Percentiles rank a stretch among this genome's conserved stretches.
Conservation (phyloP, 2,113 vertebrate species). For the Callocephalon fimbriatum region DNA sequence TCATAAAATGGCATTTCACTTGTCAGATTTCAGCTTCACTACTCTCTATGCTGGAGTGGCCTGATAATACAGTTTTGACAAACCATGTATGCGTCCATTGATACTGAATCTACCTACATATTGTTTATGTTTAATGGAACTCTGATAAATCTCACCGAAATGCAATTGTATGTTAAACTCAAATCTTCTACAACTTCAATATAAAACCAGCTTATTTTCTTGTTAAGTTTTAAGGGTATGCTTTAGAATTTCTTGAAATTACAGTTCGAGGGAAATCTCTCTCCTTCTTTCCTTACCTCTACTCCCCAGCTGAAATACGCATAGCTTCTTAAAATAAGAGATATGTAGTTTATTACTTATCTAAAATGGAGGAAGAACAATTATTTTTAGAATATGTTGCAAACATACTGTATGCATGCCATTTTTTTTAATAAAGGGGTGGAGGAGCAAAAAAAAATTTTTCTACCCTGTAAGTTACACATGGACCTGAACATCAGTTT, state of each 20-base stretch:
- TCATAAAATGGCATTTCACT: background rate
- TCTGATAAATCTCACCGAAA: background rate
- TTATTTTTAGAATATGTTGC: background rate
- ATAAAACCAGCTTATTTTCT: background rate
- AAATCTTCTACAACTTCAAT: background rate
- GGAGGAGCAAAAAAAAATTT: background rate
- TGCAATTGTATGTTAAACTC: background rate
- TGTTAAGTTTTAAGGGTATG: rapidly evolving
- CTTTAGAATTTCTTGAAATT: background rate
- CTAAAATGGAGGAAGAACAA: background rate
- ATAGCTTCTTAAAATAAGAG: background rate
- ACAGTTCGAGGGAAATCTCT: background rate
- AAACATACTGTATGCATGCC: rapidly evolving
- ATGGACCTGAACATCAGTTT: background rate
- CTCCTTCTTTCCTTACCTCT: background rate
- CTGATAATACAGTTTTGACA: background rate
- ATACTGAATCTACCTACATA: background rate
- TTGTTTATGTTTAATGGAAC: background rate
- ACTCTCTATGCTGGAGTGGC: background rate
- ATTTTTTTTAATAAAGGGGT: background rate
- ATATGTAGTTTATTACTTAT: background rate
- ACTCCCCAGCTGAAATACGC: background rate
- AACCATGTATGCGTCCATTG: background rate
- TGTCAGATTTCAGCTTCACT: background rate
- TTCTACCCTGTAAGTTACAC: background rate